A percentile compares a stretch with the other conserved stretches of the same genome.
These are phyloP conservation scores for Lagenorhynchus albirostris DNA, from an alignment of 2,113 vertebrate genomes.

Conservation along the genomic window DNA sequence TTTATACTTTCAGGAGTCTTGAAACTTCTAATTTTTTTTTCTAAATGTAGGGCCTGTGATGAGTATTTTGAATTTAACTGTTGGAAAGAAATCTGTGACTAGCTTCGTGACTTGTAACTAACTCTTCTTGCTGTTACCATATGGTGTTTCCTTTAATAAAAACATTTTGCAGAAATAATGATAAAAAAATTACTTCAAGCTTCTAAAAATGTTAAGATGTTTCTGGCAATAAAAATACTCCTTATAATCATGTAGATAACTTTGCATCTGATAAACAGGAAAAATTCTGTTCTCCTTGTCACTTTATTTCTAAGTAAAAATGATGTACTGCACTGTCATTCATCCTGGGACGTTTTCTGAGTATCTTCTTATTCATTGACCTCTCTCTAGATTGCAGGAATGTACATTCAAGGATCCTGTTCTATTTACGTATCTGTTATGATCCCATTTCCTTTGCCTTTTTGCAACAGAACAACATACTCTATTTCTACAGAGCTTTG, in stretches of 20 bases:
- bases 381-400: not conserved
- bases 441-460: not conserved
- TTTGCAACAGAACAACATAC: not conserved
- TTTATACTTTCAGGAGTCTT: conserved; percentile 10
- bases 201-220: conserved; percentile 60
- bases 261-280: conserved; percentile 27
- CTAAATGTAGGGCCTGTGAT: conserved; percentile 63
- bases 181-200: conserved; percentile 68
- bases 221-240: conserved; percentile 64
- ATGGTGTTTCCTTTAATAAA: conserved; percentile 79
- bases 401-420: not conserved
- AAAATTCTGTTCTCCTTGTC: not conserved
- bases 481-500: not conserved
- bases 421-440: not conserved
- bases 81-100: conserved; percentile 64
- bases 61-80: conserved; percentile 67
- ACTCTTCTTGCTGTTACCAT: conserved; percentile 71
- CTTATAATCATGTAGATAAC: conserved; percentile 23
- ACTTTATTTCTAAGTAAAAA: not conserved
- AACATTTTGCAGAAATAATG: conserved; percentile 75
- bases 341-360: not conserved
- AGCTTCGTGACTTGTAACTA: conserved; percentile 77
- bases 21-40: not conserved
- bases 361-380: not conserved
- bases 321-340: not conserved